phyloP scores from a whole-genome alignment of 2,113 vertebrate species.

The Columba janthina region DNA sequence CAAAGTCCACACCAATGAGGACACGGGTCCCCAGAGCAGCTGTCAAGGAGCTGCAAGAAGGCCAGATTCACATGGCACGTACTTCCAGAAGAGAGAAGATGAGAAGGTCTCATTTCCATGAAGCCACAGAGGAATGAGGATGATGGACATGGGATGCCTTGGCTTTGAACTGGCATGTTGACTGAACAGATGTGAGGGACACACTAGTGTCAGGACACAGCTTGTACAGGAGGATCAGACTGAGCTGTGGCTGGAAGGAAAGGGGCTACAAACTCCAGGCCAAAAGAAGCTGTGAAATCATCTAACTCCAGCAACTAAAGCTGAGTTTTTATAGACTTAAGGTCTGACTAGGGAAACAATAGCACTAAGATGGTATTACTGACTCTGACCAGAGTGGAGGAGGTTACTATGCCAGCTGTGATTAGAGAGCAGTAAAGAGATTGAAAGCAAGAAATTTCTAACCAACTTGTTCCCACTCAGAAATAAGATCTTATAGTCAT shows the following conservation, averaged over 20 bases:
- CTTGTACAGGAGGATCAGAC: neutral
- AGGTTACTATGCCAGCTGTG: accelerated
- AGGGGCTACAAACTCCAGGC: neutral
- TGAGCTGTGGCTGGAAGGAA: neutral
- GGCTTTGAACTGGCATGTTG: neutral
- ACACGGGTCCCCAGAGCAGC: neutral
- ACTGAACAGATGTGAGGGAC: neutral
- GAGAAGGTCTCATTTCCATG: neutral
- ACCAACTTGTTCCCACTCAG: neutral
- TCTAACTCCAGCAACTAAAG: neutral
- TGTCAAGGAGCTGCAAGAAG: neutral
- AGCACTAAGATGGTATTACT: neutral
- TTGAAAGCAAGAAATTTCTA: neutral
- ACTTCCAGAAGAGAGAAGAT: neutral
- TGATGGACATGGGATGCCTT: neutral
- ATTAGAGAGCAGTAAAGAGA: neutral
- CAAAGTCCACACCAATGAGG: neutral
- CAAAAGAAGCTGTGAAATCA: neutral
- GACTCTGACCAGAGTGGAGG: neutral
- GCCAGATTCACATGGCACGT: neutral
- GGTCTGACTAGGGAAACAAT: neutral
- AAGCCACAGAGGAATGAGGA: neutral
- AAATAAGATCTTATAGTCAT: neutral
- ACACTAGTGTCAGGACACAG: neutral
- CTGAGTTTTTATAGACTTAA: neutral